Evolutionary conservation across 30 jellyfish, hydroid and myxozoan species (phyloP).

Genomic region (Aurelia coerulea): DNA sequence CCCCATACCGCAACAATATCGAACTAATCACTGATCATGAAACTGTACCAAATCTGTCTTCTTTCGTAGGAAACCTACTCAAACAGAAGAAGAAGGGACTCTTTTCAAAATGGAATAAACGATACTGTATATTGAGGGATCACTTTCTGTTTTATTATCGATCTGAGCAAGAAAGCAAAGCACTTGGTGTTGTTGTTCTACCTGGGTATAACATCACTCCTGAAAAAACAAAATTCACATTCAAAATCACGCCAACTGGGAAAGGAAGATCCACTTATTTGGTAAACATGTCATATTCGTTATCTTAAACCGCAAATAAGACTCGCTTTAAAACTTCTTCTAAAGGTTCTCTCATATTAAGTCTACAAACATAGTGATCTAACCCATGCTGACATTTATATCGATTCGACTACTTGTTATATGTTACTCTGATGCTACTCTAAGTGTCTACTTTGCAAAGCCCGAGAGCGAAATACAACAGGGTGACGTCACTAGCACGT

Average conservation of each 20-base stretch:
- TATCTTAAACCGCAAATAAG: no score
- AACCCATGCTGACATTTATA: no score
- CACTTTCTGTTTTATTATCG: slow-evolving; percentile 68
- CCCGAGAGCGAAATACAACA: no score
- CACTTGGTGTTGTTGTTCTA: slow-evolving; percentile 73
- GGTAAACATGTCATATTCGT: not conserved
- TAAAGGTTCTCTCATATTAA: no score
- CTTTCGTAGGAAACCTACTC: slow-evolving; percentile 47
- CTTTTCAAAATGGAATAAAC: slow-evolving; percentile 67
- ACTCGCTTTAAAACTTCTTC: no score
- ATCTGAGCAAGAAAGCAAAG: slow-evolving; percentile 70
- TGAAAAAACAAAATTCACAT: slow-evolving; percentile 39
- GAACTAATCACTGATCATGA: no score
- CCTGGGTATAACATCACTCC: slow-evolving; percentile 59
- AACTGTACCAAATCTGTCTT: not conserved
- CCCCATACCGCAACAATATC: no score
- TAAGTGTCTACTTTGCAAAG: no score
- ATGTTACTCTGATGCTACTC: no score
- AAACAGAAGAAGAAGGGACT: slow-evolving; percentile 73
- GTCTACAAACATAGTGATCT: no score
- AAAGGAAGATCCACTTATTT: slow-evolving; percentile 70
- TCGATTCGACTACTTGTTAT: no score
- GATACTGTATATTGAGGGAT: slow-evolving; percentile 82
- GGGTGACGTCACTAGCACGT: no score
- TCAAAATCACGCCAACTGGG: slow-evolving; percentile 59